phyloP scores from a whole-genome alignment of 2,113 vertebrate genomes.

The Argyrosomus japonicus region DNA sequence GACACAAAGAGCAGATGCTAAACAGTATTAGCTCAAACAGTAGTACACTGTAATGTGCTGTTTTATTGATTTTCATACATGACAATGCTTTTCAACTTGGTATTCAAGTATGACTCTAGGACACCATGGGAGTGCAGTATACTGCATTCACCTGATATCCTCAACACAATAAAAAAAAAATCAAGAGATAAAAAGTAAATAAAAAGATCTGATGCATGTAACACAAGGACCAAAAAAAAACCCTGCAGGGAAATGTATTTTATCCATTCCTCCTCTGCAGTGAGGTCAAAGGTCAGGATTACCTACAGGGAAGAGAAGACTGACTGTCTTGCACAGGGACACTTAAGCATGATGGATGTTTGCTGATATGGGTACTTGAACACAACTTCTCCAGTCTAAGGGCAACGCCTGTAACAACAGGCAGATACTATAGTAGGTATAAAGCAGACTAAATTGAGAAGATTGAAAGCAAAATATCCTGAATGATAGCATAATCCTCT shows the following conservation, averaged over 20 bases:
- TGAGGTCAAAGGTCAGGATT: neutral
- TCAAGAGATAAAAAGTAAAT: too few relatives aligned
- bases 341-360: neutral
- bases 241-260: neutral
- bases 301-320: neutral
- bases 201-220: neutral
- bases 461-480: neutral
- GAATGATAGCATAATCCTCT: constrained; percentile 7
- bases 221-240: neutral
- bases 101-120: too few relatives aligned
- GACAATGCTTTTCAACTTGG: too few relatives aligned
- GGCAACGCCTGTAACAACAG: neutral
- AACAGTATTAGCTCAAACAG: neutral
- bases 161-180: neutral
- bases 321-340: neutral
- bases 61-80: too few relatives aligned
- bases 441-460: neutral
- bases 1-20: too few relatives aligned
- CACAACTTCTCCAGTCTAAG: neutral
- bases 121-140: too few relatives aligned
- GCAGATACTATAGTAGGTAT: neutral
- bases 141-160: neutral
- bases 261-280: neutral
- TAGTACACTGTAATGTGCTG: neutral
- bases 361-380: neutral